These are phyloP conservation scores for Adelges cooleyi DNA, from an alignment of 1,140 invertebrate species.

Conservation along the genomic window DNA sequence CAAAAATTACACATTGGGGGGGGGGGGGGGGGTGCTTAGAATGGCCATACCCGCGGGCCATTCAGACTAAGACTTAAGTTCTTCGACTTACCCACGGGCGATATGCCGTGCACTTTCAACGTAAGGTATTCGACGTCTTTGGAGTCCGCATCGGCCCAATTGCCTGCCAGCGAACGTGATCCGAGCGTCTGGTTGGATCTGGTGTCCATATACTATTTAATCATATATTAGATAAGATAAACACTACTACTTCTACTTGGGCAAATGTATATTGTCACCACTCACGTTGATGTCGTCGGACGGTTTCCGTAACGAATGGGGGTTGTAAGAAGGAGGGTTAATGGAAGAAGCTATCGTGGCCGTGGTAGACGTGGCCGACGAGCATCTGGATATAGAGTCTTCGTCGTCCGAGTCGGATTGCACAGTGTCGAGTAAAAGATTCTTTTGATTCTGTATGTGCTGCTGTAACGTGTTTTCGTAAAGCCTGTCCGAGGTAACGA, in stretches of 20 bases:
- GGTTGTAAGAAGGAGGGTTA: neutral
- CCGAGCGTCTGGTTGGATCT: conserved; percentile 8
- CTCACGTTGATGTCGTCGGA: neutral
- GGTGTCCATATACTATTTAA: no score
- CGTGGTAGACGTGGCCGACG: conserved; percentile 9
- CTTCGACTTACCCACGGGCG: conserved; percentile 45
- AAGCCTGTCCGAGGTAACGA: neutral
- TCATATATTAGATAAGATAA: no score
- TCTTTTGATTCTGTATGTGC: neutral
- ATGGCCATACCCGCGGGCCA: no score
- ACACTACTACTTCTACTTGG: no score
- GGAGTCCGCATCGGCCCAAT: conserved; percentile 42
- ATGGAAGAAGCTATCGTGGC: neutral
- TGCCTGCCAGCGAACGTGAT: conserved; percentile 39
- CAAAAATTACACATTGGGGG: no score
- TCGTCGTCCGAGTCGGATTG: neutral
- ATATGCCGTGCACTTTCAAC: conserved; percentile 63
- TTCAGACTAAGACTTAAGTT: no score
- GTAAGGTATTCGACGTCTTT: conserved; percentile 50
- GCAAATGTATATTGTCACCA: neutral
- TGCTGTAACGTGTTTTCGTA: conserved; percentile 3
- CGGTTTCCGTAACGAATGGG: neutral
- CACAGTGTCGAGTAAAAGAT: neutral
- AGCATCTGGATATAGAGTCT: conserved; percentile 7
- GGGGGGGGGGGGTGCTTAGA: no score